A percentile compares a stretch with the other conserved stretches of the same genome.
phyloP scores from a whole-genome alignment of 1,140 invertebrate species.

The Stenopsyche tienmushanensis region DNA sequence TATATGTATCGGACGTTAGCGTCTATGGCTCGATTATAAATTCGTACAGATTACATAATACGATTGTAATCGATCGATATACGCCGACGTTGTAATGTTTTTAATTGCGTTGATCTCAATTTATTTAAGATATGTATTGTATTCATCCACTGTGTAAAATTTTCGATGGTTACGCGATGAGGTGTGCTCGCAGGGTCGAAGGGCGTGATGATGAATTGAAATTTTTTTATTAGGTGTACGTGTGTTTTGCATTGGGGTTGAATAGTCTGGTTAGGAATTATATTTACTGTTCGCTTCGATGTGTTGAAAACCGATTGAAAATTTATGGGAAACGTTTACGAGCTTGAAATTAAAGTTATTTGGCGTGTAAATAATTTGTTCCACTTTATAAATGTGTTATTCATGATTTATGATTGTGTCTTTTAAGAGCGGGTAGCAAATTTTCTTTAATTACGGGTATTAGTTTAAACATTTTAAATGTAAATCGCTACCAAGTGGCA shows the following conservation, averaged over 20 bases:
- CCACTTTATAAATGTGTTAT: neutral
- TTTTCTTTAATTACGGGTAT: neutral
- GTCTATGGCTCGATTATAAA: neutral
- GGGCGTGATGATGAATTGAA: conserved; percentile 20
- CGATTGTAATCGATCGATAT: neutral
- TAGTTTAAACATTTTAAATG: neutral
- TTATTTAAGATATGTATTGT: conserved; percentile 40
- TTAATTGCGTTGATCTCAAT: neutral
- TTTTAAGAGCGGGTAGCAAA: neutral
- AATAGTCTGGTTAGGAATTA: too few species aligned
- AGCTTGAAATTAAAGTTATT: neutral
- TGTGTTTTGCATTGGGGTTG: too few species aligned
- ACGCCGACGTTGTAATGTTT: neutral
- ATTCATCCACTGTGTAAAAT: conserved; percentile 37
- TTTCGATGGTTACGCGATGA: conserved; percentile 14
- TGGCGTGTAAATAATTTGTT: neutral
- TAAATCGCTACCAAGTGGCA: too few species aligned
- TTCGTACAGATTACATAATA: neutral
- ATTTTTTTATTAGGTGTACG: too few species aligned
- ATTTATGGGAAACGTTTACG: neutral
- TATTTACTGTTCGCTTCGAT: too few species aligned
- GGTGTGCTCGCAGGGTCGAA: conserved; percentile 36
- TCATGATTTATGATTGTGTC: neutral
- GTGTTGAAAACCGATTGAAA: too few species aligned
- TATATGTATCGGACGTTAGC: too few species aligned